A percentile compares a stretch with the other conserved stretches of the same genome.
Conservation (phyloP, 2,113 vertebrate species). For the Lampris incognitus region DNA sequence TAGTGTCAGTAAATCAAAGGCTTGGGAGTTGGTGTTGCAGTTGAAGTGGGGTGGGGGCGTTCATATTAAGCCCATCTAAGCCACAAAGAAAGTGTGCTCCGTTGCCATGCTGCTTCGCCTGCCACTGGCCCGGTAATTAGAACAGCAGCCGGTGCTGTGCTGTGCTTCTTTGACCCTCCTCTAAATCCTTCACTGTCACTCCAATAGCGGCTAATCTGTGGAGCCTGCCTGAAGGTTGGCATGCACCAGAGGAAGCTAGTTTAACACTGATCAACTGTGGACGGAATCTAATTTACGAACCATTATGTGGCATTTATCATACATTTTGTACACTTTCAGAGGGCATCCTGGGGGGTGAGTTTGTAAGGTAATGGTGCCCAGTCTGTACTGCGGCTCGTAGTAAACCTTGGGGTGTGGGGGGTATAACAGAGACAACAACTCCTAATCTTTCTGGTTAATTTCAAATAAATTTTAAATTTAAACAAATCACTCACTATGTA, state of each 20-base stretch:
- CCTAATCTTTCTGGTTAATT: neutral
- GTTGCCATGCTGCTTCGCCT: conserved; percentile 50
- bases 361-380: conserved; percentile 20
- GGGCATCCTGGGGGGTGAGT: neutral
- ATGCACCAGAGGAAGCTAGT: conserved; percentile 28
- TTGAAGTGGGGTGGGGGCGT: conserved; percentile 37
- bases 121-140: conserved; percentile 58
- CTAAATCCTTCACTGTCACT: conserved; percentile 50
- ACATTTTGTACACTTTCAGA: neutral
- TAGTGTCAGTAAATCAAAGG: conserved; percentile 75
- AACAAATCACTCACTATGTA: neutral
- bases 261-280: conserved; percentile 55
- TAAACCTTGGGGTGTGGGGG: neutral
- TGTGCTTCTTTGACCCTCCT: conserved; percentile 22
- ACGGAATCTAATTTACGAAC: conserved; percentile 24
- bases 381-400: neutral
- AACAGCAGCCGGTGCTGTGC: conserved; percentile 35
- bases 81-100: conserved; percentile 43
- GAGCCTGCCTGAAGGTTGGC: conserved; percentile 33
- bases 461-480: neutral
- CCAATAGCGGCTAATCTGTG: conserved; percentile 51
- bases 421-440: neutral
- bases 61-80: conserved; percentile 63
- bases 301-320: conserved; percentile 31
- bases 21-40: neutral